These are phyloP conservation scores for Aspiorhynchus laticeps DNA, from an alignment of 2,113 vertebrate species.

Conservation along the genomic window DNA sequence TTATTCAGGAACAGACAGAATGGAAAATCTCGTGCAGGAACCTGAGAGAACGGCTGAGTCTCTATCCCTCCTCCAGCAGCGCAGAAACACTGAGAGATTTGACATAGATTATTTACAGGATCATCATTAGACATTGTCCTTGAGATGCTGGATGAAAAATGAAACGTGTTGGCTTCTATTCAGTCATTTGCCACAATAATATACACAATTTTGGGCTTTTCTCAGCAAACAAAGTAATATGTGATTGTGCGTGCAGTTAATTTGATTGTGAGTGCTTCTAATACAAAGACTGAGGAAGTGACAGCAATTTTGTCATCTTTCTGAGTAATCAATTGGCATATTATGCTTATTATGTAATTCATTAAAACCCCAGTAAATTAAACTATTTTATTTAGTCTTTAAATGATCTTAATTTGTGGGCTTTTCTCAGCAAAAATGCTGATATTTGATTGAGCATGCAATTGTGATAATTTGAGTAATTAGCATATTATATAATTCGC, in stretches of 20 bases:
- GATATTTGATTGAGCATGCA: background rate
- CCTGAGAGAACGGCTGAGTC: slow-evolving; percentile 60
- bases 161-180: background rate
- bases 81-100: slow-evolving; percentile 68
- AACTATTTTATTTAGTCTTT: background rate
- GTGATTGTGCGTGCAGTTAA: no score
- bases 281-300: background rate
- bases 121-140: background rate
- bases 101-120: slow-evolving; percentile 78
- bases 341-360: background rate
- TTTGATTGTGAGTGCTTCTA: no score
- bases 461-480: background rate
- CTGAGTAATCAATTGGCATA: background rate
- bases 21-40: slow-evolving; percentile 79
- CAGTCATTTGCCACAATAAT: background rate
- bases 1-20: slow-evolving; percentile 81
- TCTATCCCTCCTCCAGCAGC: slow-evolving; percentile 60
- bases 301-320: background rate
- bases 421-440: background rate
- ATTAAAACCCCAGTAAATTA: background rate
- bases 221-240: no score
- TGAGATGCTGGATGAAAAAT: background rate
- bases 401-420: background rate
- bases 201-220: background rate
- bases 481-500: background rate